A percentile compares a stretch with the other conserved stretches of the same genome.
These are phyloP conservation scores for Eclectus roratus DNA, from an alignment of 2,113 vertebrate species.

Conservation along the genomic window DNA sequence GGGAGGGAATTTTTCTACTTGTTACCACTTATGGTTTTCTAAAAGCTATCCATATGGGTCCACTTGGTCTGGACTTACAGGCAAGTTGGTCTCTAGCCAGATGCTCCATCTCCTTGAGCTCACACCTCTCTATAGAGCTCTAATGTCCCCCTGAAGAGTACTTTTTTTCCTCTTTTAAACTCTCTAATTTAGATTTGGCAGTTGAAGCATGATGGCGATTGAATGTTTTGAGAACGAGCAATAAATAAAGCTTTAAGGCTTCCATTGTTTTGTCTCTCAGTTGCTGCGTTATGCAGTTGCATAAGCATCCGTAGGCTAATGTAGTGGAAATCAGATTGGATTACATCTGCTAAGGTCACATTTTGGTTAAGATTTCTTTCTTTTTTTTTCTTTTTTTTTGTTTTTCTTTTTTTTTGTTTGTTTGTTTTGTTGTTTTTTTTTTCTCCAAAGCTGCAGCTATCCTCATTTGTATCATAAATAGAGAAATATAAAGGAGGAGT, in stretches of 20 bases:
- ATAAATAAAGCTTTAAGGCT: conserved; percentile 74
- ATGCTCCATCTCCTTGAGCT: conserved; percentile 72
- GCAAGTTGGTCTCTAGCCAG: conserved; percentile 71
- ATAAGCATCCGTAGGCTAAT: conserved; percentile 57
- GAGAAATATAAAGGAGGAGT: not conserved
- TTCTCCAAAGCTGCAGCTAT: not conserved
- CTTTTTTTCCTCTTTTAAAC: conserved; percentile 1
- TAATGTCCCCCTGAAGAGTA: conserved; percentile 71
- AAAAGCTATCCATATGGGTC: conserved; percentile 64
- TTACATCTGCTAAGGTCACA: conserved; percentile 63
- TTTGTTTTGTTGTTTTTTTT: not conserved
- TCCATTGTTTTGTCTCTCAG: conserved; percentile 68
- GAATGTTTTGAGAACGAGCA: conserved; percentile 72
- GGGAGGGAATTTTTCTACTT: conserved; percentile 25
- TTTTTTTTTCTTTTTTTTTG: not conserved
- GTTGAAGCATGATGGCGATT: conserved; percentile 55
- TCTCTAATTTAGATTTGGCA: conserved; percentile 74
- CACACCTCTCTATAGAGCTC: conserved; percentile 65
- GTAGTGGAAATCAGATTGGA: conserved; percentile 49
- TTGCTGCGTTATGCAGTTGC: conserved; percentile 61
- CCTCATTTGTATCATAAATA: conserved; percentile 57
- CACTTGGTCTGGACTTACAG: conserved; percentile 65
- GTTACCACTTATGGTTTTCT: conserved; percentile 58
- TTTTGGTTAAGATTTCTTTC: conserved; percentile 49
- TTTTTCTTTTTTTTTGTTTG: rapidly evolving